A percentile compares a stretch with the other conserved stretches of the same genome.
These are phyloP conservation scores for Gallinago solitaria DNA, from an alignment of 2,797 vertebrate genomes.

Conservation along the genomic window DNA sequence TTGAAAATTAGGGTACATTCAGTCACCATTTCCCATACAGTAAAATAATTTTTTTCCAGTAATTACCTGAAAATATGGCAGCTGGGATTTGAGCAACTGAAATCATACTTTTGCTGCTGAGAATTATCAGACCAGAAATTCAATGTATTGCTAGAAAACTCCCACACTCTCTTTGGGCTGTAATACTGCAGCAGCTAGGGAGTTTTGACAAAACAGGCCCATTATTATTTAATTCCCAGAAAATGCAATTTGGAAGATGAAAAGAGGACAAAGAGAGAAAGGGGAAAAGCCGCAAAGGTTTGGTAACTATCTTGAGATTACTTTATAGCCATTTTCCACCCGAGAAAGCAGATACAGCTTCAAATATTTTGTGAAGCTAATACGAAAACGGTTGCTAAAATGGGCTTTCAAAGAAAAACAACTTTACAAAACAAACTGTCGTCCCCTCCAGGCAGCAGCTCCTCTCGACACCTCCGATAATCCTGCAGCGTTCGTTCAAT, in stretches of 20 bases:
- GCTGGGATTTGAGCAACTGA: slow-evolving; percentile 43
- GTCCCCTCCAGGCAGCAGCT: neutral
- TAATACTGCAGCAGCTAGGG: slow-evolving; percentile 24
- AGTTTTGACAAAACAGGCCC: slow-evolving; percentile 42
- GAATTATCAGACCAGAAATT: slow-evolving; percentile 43
- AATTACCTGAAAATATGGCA: slow-evolving; percentile 60
- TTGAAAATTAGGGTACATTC: slow-evolving; percentile 30
- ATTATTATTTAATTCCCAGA: slow-evolving; percentile 30
- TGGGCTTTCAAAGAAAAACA: neutral
- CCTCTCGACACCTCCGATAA: slow-evolving; percentile 12
- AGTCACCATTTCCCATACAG: neutral
- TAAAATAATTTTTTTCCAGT: neutral
- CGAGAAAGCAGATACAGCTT: neutral
- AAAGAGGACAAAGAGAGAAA: slow-evolving; percentile 29
- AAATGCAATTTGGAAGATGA: slow-evolving; percentile 46
- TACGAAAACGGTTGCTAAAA: neutral
- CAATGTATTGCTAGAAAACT: slow-evolving; percentile 29
- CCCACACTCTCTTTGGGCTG: slow-evolving; percentile 16
- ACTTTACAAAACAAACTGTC: slow-evolving; percentile 7
- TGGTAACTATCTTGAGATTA: neutral
- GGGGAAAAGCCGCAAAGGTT: neutral
- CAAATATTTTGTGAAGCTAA: slow-evolving; percentile 13
- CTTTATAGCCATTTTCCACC: neutral
- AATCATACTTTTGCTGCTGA: slow-evolving; percentile 49
- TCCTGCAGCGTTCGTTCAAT: slow-evolving; percentile 32